Base-by-base conservation (phyloP, 2,797 vertebrate genomes). In the Brachyalestes nurse region DNA sequence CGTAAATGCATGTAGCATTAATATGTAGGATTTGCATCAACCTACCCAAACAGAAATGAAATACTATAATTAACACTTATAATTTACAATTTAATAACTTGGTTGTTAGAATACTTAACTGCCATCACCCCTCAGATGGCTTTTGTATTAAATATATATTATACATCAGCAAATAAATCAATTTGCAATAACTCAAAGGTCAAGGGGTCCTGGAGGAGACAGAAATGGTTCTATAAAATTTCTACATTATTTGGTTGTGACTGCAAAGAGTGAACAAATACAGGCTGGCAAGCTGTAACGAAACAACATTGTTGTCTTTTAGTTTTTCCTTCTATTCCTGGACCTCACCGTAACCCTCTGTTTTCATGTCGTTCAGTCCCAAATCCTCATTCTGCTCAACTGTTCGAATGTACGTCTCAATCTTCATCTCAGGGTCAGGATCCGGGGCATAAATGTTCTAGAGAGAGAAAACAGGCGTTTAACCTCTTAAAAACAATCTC, bases 321-420 rank as follows among this genome's bases (percentile, higher is more conserved):
- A 42, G 49, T 60, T 8, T 4, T 28, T 42, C 70, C 28, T 57
- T 45, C 40, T 45, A 76, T 19, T 62, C 38, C 21, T 64, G 57
- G 16, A 28, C 71, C 38, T 92, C 84, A 12, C 89, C 89, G 1
- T 98, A 99, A 34, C 92, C 95, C 67, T 99, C 98, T 0, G 97
- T 98, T 84, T 90, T 96, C 97, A 99, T 98, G 89, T 98, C 97
- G 2, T 97, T 99, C n/a, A 99, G 90, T 5, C 98, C 98, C 6
- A 99, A 93, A 0, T 97, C 97, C 13, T 99, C 97, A 0, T 99
- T 97, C 89, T 99, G 97, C 84, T 98, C 93, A 16, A 96, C 97
- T 0, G 91, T 90, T 60, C 98, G 95, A 5, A 92, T 83, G 7
- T 99, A 99, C 79, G 77, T 95, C 87, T 97, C 96, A 10, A 91